Evolutionary conservation across 2,888 invertebrate species (phyloP).

Genomic region (Ypsolopha sequella): DNA sequence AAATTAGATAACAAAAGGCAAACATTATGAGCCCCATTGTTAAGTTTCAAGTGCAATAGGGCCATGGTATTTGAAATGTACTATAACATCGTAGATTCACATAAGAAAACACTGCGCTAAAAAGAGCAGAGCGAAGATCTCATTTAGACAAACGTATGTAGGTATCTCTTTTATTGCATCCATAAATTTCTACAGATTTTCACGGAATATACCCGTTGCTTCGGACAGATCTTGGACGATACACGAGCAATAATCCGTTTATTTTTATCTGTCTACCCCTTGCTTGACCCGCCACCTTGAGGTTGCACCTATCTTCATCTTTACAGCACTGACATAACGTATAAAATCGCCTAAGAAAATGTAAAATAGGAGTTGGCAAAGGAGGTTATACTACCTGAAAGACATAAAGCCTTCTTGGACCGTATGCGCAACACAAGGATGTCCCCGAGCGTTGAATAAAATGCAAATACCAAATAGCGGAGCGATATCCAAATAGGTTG

Average conservation of each 20-base stretch:
- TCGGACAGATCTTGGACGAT: constrained; percentile 44
- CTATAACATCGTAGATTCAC: too few relatives aligned
- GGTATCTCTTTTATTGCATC: constrained; percentile 21
- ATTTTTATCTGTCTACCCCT: constrained; percentile 59
- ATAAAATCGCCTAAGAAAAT: not conserved
- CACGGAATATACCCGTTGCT: not conserved
- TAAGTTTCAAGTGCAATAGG: too few relatives aligned
- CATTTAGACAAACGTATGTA: not conserved
- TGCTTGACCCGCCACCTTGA: constrained; percentile 29
- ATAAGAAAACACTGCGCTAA: too few relatives aligned
- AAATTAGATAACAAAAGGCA: too few relatives aligned
- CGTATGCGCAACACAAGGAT: constrained; percentile 19
- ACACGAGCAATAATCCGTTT: constrained; percentile 63
- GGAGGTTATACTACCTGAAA: constrained; percentile 69
- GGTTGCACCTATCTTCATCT: not conserved
- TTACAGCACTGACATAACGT: not conserved
- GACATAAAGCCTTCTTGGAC: constrained; percentile 39
- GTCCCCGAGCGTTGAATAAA: constrained; percentile 46
- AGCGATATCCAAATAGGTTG: constrained; percentile 8
- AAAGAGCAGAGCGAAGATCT: too few relatives aligned
- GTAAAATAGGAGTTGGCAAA: constrained; percentile 28
- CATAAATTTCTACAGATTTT: not conserved
- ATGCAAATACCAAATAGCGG: constrained; percentile 50
- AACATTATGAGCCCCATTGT: too few relatives aligned
- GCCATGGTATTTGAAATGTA: too few relatives aligned